A percentile compares a stretch with the other conserved stretches of the same genome.
Conservation (phyloP, 2,797 vertebrate species). For the Rhabdomys pumilio region DNA sequence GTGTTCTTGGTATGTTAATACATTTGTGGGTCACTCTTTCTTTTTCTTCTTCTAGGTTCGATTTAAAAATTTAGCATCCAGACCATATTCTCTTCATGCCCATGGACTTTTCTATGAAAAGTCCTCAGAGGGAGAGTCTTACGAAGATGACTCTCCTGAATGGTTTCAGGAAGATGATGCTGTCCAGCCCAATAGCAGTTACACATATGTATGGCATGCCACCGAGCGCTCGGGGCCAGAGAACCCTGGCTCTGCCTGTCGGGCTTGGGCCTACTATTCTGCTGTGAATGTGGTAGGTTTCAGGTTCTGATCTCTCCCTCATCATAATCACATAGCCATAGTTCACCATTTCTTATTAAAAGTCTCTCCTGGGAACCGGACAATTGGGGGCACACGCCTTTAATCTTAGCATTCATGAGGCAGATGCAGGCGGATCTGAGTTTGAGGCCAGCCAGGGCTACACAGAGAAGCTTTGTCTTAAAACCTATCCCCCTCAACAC, state of each 20-base stretch:
- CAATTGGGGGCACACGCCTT: not conserved
- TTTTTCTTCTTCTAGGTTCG: conserved; percentile 90
- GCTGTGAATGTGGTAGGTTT: conserved; percentile 94
- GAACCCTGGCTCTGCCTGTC: conserved; percentile 91
- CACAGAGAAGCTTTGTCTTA: not conserved
- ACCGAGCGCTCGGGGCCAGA: conserved; percentile 90
- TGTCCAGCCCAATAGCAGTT: conserved; percentile 92
- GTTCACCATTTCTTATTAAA: not conserved
- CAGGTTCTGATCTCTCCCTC: not conserved
- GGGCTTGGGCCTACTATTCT: conserved; percentile 97
- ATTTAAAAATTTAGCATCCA: conserved; percentile 95
- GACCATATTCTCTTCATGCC: conserved; percentile 95
- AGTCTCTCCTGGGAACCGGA: not conserved
- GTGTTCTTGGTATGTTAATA: not conserved
- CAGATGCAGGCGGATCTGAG: not conserved
- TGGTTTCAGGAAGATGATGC: conserved; percentile 94
- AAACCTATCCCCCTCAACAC: not conserved
- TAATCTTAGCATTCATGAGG: not conserved
- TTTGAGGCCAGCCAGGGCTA: not conserved
- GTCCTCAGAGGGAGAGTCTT: conserved; percentile 95
- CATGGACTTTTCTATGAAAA: conserved; percentile 97
- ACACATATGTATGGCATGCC: conserved; percentile 95
- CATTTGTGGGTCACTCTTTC: not conserved
- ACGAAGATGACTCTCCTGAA: conserved; percentile 94
- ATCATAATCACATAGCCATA: no score